Conservation (phyloP, 2,888 invertebrate species). For the Rhodophaea formosa region DNA sequence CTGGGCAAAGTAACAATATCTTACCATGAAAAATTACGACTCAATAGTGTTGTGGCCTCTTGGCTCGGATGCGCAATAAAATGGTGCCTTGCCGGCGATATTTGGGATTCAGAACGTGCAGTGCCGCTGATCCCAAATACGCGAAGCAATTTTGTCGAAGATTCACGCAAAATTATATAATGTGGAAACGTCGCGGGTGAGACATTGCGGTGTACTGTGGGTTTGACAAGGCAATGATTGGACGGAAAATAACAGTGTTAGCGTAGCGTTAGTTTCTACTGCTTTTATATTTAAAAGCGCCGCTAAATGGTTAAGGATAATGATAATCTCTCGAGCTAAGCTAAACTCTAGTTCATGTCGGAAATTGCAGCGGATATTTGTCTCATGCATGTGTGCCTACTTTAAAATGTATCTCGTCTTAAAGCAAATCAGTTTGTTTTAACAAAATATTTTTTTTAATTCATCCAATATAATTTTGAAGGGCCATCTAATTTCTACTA, state of each 20-base stretch:
- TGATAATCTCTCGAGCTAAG: neutral
- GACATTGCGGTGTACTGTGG: conserved; percentile 11
- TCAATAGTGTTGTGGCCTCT: conserved; percentile 56
- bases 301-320: no score
- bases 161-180: conserved; percentile 26
- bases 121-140: conserved; percentile 31
- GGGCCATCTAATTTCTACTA: no score
- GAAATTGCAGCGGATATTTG: neutral
- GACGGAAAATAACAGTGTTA: neutral
- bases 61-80: conserved; percentile 62
- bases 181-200: conserved; percentile 24
- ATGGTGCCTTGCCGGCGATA: conserved; percentile 51
- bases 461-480: no score
- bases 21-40: conserved; percentile 65
- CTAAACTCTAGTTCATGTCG: neutral
- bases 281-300: neutral
- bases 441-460: no score
- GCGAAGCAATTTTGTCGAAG: conserved; percentile 37
- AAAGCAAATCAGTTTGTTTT: no score
- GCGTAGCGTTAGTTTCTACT: neutral
- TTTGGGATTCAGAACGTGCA: conserved; percentile 46
- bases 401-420: no score
- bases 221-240: conserved; percentile 3
- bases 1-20: conserved; percentile 64
- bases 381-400: neutral